Percentiles rank a stretch among this genome's conserved stretches.
Evolutionary conservation across 2,888 invertebrate genomes (phyloP).

Genomic region (Eurois occulta): DNA sequence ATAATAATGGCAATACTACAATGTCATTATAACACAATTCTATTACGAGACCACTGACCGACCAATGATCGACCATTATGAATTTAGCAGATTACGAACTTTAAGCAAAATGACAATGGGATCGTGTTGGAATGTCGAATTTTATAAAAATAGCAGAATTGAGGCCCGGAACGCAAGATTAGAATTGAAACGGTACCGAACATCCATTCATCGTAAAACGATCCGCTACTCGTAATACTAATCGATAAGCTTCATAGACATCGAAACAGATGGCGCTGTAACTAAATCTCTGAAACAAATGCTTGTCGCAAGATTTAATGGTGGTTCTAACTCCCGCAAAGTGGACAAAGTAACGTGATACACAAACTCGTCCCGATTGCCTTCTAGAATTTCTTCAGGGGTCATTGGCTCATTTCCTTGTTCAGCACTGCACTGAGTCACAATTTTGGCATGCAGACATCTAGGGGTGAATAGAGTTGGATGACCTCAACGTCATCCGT

Average conservation of each 20-base stretch:
- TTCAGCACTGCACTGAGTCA: conserved; percentile 37
- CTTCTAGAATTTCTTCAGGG: conserved; percentile 54
- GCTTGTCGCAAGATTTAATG: conserved; percentile 49
- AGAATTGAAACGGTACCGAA: conserved; percentile 22
- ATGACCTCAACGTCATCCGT: not conserved
- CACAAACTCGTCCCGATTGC: conserved; percentile 43
- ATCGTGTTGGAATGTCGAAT: too few relatives aligned
- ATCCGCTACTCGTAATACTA: conserved; percentile 20
- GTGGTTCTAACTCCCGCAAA: conserved; percentile 35
- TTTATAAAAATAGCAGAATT: too few relatives aligned
- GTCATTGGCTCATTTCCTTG: conserved; percentile 51
- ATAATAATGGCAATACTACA: too few relatives aligned
- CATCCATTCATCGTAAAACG: conserved; percentile 31
- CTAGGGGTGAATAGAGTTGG: conserved; percentile 12
- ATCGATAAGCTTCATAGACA: conserved; percentile 43
- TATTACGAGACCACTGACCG: too few relatives aligned
- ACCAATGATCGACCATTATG: too few relatives aligned
- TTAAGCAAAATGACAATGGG: too few relatives aligned
- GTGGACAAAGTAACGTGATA: conserved; percentile 58
- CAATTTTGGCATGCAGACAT: conserved; percentile 44
- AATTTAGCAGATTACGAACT: too few relatives aligned
- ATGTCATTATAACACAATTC: too few relatives aligned
- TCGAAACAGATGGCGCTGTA: conserved; percentile 58
- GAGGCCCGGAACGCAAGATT: conserved; percentile 30
- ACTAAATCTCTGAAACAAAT: conserved; percentile 48